Evolutionary conservation across 2,113 vertebrate genomes (phyloP).

Genomic region (Scalopus aquaticus): DNA sequence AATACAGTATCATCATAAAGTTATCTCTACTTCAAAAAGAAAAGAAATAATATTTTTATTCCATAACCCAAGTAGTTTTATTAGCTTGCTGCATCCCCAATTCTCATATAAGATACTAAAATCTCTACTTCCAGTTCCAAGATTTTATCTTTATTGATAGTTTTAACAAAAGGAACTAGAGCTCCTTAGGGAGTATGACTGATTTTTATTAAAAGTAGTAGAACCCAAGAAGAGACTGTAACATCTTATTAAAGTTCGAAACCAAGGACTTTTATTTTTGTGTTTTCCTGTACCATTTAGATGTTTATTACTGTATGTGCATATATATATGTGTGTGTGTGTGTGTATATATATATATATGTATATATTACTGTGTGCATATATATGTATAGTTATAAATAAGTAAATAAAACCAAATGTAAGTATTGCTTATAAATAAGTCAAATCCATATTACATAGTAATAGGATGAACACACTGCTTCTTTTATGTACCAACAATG

Average conservation of each 20-base stretch:
- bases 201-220: neutral
- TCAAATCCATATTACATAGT: neutral
- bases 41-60: neutral
- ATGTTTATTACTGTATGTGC: neutral
- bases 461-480: neutral
- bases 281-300: neutral
- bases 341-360: neutral
- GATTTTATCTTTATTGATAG: conserved; percentile 23
- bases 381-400: neutral
- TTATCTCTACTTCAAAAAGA: conserved; percentile 30
- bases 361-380: no score
- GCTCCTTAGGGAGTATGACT: neutral
- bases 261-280: neutral
- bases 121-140: neutral
- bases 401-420: neutral
- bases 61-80: neutral
- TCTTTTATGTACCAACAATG: neutral
- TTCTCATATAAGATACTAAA: conserved; percentile 12
- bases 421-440: neutral
- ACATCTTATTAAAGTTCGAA: neutral
- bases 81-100: neutral
- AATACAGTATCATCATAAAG: neutral
- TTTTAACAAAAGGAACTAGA: neutral
- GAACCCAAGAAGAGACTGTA: neutral
- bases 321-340: neutral